Evolutionary conservation across 2,888 invertebrate genomes (phyloP), one percentile per base, ranked within the genome.

Genomic region (Lithophane semibrunnea): DNA sequence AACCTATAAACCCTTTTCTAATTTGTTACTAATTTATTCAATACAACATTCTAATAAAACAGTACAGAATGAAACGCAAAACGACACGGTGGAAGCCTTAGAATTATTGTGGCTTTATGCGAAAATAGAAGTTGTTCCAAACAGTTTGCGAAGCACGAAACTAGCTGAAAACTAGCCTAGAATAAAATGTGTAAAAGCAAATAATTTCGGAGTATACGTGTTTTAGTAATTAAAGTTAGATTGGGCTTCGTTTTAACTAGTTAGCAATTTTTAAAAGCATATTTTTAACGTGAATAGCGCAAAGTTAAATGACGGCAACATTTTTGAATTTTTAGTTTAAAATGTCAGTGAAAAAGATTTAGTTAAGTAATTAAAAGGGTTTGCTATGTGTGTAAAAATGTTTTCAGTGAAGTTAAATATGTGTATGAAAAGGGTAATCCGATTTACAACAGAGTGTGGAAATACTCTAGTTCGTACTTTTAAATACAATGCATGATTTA

Each of bases 201-300:
- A 67, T n/a, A 64, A 67, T 73, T 82, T 77, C 12, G 16, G 10
- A 18, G 18, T 76, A 68, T 60, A 82, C 82, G 83, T 83, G 77
- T 82, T 77, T 85, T 56, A 54, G 56, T 86, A 70, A 86, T 86
- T 86, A 67, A 77, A 73, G 69, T 82, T 73, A 37, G 60, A 76
- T 67, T 73, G 29, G 29, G 52, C 52, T 64, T 73, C 63, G 54
- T 74, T 82, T 73, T 9, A 60, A 85, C 86, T 71, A 68, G 86
- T 75, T 80, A 75, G 68, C 85, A 75, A 76, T 75, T 82, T 85
- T 64, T 21, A 47, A 82, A 75, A 67, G 54, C 75, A 71, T 74
- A 74, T 29, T 85, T 85, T 85, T 56, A 60, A 69, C 60, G 47
- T 21, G 37, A 47, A 72, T n/a, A 47, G 29, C 29, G 18, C 10